These are phyloP conservation scores for Hydrozoanthus gracilis DNA, from an alignment of 92 coral and sea anemone genomes.

Conservation along the genomic window DNA sequence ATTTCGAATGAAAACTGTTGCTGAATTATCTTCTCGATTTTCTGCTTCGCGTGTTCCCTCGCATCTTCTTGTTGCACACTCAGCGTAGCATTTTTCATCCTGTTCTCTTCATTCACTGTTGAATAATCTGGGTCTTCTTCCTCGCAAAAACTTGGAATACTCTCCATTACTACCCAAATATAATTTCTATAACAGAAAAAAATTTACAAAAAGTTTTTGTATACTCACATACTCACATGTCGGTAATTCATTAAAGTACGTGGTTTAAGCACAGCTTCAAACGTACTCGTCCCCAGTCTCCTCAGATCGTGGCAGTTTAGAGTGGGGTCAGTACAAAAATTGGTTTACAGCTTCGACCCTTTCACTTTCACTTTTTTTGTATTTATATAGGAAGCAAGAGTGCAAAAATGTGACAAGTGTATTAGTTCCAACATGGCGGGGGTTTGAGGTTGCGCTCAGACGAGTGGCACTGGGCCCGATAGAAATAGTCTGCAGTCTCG, in stretches of 20 bases:
- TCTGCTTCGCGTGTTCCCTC: constrained; percentile 82
- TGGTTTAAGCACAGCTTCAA: background rate
- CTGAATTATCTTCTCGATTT: constrained; percentile 80
- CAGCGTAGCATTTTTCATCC: constrained; percentile 59
- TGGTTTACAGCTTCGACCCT: too few relatives aligned
- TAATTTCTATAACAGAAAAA: background rate
- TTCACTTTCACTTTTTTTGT: too few relatives aligned
- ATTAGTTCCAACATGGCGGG: too few relatives aligned
- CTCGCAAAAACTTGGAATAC: constrained; percentile 35
- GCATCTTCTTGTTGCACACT: constrained; percentile 88
- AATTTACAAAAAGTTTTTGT: background rate
- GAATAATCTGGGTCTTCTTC: constrained; percentile 90
- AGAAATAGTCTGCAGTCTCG: too few relatives aligned
- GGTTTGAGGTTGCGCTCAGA: too few relatives aligned
- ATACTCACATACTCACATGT: background rate
- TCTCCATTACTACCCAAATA: constrained; percentile 18
- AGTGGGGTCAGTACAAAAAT: too few relatives aligned
- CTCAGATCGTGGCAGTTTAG: background rate
- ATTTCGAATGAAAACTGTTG: constrained; percentile 94
- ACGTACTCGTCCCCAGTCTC: constrained; percentile 6
- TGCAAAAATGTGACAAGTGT: too few relatives aligned
- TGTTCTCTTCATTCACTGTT: constrained; percentile 55
- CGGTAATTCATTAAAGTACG: background rate
- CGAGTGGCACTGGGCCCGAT: too few relatives aligned
- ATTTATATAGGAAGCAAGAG: too few relatives aligned